Percentiles rank a stretch among this genome's conserved stretches.
phyloP scores from a whole-genome alignment of 1,140 invertebrate species.

The Saccostrea glomerata region DNA sequence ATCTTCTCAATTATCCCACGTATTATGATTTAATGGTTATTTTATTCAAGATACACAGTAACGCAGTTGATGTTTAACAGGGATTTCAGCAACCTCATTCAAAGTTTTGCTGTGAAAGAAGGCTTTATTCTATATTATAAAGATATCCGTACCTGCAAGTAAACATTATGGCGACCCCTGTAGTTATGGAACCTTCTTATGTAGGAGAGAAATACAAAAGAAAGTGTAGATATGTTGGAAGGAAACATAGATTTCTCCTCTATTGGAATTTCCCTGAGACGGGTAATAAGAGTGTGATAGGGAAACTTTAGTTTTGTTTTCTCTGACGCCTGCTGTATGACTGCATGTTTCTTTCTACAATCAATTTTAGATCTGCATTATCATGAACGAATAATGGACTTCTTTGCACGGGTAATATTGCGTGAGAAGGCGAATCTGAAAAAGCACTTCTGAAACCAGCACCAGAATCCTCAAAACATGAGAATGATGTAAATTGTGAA shows the following conservation, averaged over 20 bases:
- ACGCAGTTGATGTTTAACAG: too few species aligned
- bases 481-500: too few species aligned
- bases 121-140: too few species aligned
- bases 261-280: background rate
- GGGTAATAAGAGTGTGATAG: background rate
- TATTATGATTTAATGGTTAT: too few species aligned
- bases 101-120: too few species aligned
- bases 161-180: too few species aligned
- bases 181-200: slow-evolving; percentile 1
- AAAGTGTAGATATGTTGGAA: background rate
- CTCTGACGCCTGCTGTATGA: background rate
- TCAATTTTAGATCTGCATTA: slow-evolving; percentile 1
- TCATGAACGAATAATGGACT: background rate
- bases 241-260: background rate
- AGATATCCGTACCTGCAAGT: slow-evolving; percentile 16
- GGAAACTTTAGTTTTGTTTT: background rate
- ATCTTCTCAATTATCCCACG: too few species aligned
- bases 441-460: too few species aligned
- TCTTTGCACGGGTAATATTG: background rate
- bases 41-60: too few species aligned
- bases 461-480: too few species aligned
- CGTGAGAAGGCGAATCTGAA: background rate
- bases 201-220: background rate
- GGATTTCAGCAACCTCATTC: too few species aligned
- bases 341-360: background rate